phyloP scores from a whole-genome alignment of 2,797 vertebrate genomes.

The Enteromius mattozi region DNA sequence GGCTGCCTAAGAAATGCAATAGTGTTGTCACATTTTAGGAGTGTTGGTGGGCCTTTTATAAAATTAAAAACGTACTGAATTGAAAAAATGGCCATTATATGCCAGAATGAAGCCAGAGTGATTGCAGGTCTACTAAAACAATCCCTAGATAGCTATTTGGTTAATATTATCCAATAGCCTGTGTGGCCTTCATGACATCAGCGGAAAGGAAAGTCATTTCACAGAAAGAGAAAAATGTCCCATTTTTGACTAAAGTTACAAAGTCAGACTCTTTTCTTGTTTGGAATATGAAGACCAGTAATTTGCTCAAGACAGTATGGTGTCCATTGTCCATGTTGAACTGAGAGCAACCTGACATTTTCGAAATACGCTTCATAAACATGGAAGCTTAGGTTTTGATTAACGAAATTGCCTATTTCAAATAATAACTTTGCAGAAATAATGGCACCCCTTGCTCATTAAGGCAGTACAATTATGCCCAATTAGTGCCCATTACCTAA shows the following conservation, averaged over 20 bases:
- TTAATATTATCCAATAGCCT: not conserved
- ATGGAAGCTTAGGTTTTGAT: not conserved
- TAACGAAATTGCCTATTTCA: not conserved
- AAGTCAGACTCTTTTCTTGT: not conserved
- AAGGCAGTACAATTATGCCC: conserved; percentile 18
- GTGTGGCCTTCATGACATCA: not conserved
- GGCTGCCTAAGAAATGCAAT: not conserved
- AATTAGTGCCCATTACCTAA: conserved; percentile 39
- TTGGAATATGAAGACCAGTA: not conserved
- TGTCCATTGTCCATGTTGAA: not conserved
- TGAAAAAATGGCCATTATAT: not conserved
- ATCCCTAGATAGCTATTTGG: not conserved
- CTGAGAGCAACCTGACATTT: not conserved
- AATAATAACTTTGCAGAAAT: conserved; percentile 31
- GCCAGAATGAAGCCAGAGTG: not conserved
- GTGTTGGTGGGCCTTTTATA: not conserved
- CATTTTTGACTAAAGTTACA: not conserved
- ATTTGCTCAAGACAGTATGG: not conserved
- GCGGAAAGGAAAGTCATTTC: not conserved
- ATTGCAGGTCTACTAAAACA: not conserved
- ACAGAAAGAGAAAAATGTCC: not conserved
- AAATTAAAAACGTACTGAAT: not conserved
- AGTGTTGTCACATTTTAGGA: not conserved
- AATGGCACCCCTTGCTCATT: conserved; percentile 10
- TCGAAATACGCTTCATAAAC: not conserved